Base-by-base conservation (phyloP, 2,113 vertebrate species). In the Alaudala cheleensis region DNA sequence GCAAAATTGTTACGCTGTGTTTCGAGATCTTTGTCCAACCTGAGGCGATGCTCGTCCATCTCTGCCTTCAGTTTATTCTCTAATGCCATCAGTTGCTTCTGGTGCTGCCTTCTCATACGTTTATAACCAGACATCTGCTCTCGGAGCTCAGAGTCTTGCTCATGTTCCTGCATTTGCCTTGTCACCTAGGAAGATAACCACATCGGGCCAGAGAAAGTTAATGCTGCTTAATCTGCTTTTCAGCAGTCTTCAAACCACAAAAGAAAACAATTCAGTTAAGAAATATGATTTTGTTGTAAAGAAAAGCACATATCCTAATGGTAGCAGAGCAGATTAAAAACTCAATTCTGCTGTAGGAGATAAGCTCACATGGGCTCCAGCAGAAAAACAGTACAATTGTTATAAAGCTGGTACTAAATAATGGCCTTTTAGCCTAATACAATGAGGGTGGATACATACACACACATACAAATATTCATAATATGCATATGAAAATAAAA, bases 121-220 rank as follows among this genome's bases (percentile, higher is more conserved):
- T 99, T 99, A 94, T 99, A 99, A 86, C 99, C 99, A 87, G 99
- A 98, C 98, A 99, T 99, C 96, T 99, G 99, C 95, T 99, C 99
- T 77, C 99, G 98, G 86, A 99, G 98, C 93, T 99, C 99, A 3
- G 99, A 99, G 95, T 99, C 99, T 92, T 99, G 99, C 88, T 99
- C 99, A 18, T 99, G 99, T 91, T 99, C 99, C 97, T 99, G 99
- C 96, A 99, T 99, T 97, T 99, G 99, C 92, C 99, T 99, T 44
- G 99, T 99, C 96, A 99, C 99, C 99, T 99, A 97, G 71, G 90
- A 64, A 73, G 95, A 88, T 37, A 93, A 88, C 88, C 95, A 88
- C 82, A 88, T 5, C 1, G 10, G 58, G 77, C 65, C 72, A 81
- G 64, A 87, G 54, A 22, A 76, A 95, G 64, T 88, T 92, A 94